Evolutionary conservation across 1,140 invertebrate species (phyloP).

Genomic region (Eubasilissa regina): DNA sequence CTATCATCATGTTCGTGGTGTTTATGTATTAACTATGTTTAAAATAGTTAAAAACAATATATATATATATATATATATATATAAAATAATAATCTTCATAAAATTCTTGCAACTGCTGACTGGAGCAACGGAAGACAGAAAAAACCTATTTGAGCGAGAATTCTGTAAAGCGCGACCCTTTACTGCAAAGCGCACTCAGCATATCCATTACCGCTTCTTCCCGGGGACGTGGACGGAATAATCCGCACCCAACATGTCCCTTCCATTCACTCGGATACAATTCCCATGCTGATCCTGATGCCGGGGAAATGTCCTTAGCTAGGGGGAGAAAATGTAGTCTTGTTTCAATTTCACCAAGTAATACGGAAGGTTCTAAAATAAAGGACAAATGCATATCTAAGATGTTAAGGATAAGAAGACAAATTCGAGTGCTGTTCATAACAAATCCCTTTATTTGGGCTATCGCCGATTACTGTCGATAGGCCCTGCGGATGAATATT

Average conservation of each 20-base stretch:
- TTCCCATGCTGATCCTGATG: conserved; percentile 30
- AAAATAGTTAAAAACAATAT: too few relatives aligned
- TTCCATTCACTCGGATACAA: conserved; percentile 36
- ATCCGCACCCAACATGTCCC: conserved; percentile 45
- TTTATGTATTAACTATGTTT: too few relatives aligned
- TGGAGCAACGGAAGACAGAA: background rate
- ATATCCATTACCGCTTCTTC: conserved; percentile 57
- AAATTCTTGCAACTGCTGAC: too few relatives aligned
- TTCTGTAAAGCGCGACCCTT: conserved; percentile 19
- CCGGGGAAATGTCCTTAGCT: background rate
- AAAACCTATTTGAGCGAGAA: conserved; percentile 18
- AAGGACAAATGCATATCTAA: conserved; percentile 11
- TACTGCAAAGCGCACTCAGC: conserved; percentile 55
- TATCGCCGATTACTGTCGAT: too few relatives aligned
- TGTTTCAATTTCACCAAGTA: conserved; percentile 36
- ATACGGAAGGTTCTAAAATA: conserved; percentile 30
- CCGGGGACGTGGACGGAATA: conserved; percentile 54
- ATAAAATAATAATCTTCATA: too few relatives aligned
- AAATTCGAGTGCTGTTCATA: too few relatives aligned
- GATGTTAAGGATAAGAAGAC: background rate
- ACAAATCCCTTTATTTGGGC: too few relatives aligned
- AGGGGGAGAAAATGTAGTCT: conserved; percentile 13
- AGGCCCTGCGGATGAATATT: too few relatives aligned
- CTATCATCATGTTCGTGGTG: too few relatives aligned
- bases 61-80: too few relatives aligned